phyloP scores from a whole-genome alignment of 2,797 vertebrate genomes.

The Cetoscarus ocellatus region DNA sequence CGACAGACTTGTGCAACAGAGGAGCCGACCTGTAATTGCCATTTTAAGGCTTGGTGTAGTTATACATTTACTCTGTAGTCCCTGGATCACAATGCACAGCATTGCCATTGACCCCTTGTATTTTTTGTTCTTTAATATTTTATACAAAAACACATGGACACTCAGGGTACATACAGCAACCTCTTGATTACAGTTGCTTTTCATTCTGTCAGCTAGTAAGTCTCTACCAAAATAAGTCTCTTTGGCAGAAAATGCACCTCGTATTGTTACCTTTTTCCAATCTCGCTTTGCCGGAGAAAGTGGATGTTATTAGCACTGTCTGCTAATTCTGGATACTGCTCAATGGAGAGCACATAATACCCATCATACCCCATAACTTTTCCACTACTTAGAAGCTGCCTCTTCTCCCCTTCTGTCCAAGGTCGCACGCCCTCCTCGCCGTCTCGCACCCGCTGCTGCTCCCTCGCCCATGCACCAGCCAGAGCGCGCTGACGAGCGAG shows the following conservation, averaged over 20 bases:
- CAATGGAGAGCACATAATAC: conserved; percentile 98
- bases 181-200: conserved; percentile 52
- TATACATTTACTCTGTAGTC: conserved; percentile 81
- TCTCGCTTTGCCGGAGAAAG: conserved; percentile 98
- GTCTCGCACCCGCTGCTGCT: conserved; percentile 94
- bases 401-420: conserved; percentile 98
- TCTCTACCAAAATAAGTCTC: conserved; percentile 84
- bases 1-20: conserved; percentile 92
- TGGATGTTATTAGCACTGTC: conserved; percentile 98
- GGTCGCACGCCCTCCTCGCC: conserved; percentile 95
- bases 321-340: conserved; percentile 99
- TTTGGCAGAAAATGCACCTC: conserved; percentile 88
- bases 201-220: conserved; percentile 64
- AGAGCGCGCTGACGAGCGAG: conserved; percentile 95
- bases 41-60: conserved; percentile 90
- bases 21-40: conserved; percentile 89
- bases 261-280: conserved; percentile 98
- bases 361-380: conserved; percentile 97
- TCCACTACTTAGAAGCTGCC: conserved; percentile 95
- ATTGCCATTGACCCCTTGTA: conserved; percentile 73
- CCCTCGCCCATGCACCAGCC: conserved; percentile 93
- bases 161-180: conserved; percentile 68
- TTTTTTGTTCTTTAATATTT: conserved; percentile 38
- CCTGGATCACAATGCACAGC: conserved; percentile 90
- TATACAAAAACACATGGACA: conserved; percentile 76